A percentile compares a stretch with the other conserved stretches of the same genome.
These are phyloP conservation scores for Junonia oenone DNA, from an alignment of 2,888 invertebrate genomes.

Conservation along the genomic window DNA sequence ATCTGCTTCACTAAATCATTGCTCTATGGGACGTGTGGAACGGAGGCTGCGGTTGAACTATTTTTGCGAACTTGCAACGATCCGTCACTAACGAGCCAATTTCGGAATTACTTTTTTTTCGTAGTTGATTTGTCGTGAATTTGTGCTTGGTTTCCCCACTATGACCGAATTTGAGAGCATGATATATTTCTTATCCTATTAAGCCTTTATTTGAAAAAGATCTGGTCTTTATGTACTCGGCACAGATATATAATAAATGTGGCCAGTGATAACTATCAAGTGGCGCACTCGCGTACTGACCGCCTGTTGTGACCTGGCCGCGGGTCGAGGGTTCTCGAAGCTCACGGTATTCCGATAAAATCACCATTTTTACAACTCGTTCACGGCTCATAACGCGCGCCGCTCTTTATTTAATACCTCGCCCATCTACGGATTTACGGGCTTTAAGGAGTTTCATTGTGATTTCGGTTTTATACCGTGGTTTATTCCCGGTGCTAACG, in stretches of 20 bases:
- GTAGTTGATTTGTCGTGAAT: neutral
- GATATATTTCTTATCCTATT: too few species aligned
- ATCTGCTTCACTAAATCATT: conserved; percentile 55
- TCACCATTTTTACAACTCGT: conserved; percentile 56
- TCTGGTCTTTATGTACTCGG: neutral
- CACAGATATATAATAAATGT: neutral
- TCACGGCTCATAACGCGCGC: conserved; percentile 46
- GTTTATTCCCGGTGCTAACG: conserved; percentile 7
- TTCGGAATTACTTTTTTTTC: neutral
- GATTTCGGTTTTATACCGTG: conserved; percentile 17
- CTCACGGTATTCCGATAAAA: conserved; percentile 40
- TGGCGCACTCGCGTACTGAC: neutral
- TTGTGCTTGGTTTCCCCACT: neutral
- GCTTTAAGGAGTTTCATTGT: conserved; percentile 12
- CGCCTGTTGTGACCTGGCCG: neutral
- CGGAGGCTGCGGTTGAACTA: conserved; percentile 35
- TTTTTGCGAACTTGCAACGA: conserved; percentile 3
- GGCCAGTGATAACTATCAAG: neutral
- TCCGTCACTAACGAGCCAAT: neutral
- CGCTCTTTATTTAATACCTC: conserved; percentile 48
- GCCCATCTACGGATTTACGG: conserved; percentile 44
- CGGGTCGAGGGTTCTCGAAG: conserved; percentile 4
- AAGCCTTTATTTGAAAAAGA: too few species aligned
- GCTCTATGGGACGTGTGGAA: conserved; percentile 39
- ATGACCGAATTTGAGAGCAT: too few species aligned